Evolutionary conservation across 1,140 invertebrate species (phyloP).

Genomic region (Lethocerus indicus): DNA sequence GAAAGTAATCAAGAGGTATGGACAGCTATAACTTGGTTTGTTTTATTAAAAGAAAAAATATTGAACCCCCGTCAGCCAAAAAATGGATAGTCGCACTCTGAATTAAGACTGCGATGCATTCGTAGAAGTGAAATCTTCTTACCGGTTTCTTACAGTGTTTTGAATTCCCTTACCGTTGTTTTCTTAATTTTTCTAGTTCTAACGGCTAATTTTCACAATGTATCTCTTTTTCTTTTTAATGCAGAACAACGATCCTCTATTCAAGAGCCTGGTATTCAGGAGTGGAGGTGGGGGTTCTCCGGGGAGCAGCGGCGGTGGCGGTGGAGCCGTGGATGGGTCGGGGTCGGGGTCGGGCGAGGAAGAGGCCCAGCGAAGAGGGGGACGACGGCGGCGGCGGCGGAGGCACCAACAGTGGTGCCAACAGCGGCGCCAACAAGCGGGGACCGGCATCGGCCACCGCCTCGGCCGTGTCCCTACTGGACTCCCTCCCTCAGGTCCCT

Average conservation of each 20-base stretch:
- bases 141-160: too few relatives aligned
- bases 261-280: constrained; percentile 38
- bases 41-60: not conserved
- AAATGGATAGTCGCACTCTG: too few relatives aligned
- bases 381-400: not conserved
- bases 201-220: too few relatives aligned
- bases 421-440: not conserved
- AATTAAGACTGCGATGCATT: too few relatives aligned
- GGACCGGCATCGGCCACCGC: not conserved
- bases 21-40: not conserved
- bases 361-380: constrained; percentile 25
- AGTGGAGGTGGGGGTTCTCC: constrained; percentile 45
- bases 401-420: not conserved
- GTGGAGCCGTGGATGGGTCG: constrained; percentile 10
- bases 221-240: too few relatives aligned
- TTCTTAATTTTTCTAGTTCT: too few relatives aligned
- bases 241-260: constrained; percentile 34
- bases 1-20: constrained; percentile 20
- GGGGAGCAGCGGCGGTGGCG: constrained; percentile 17
- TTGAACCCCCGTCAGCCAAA: constrained; percentile 1
- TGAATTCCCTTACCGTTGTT: too few relatives aligned
- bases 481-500: constrained; percentile 4
- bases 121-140: too few relatives aligned
- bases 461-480: not conserved
- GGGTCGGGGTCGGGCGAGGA: too few relatives aligned